Conservation (phyloP, 2,113 vertebrate genomes). For the Shinisaurus crocodilurus region DNA sequence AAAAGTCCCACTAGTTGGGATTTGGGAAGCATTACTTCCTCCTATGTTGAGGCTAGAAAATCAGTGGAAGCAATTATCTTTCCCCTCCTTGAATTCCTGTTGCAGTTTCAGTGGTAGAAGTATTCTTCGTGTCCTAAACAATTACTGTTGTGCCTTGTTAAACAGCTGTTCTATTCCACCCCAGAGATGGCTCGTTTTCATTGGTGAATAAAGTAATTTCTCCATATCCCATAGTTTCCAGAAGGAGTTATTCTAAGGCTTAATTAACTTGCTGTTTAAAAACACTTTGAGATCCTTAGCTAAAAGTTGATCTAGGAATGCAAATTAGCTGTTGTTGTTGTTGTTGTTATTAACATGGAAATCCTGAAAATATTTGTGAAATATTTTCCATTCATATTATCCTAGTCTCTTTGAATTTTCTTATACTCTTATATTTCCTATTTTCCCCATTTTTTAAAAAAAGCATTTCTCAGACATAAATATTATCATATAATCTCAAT, state of each 20-base stretch:
- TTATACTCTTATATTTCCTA: not conserved
- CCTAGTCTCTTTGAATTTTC: not conserved
- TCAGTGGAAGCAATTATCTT: not conserved
- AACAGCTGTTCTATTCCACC: slow-evolving; percentile 24
- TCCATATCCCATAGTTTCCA: not conserved
- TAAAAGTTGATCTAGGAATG: not conserved
- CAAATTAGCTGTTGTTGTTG: not conserved
- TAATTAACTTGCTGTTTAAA: slow-evolving; percentile 15
- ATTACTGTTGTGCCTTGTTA: slow-evolving; percentile 4
- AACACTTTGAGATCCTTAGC: not conserved
- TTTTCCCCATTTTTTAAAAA: not conserved
- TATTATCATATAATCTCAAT: not conserved
- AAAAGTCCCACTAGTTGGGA: not conserved
- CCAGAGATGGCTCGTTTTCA: slow-evolving; percentile 2
- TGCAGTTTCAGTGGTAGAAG: not conserved
- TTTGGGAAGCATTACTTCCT: not conserved
- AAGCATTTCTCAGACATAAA: not conserved
- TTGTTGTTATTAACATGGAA: not conserved
- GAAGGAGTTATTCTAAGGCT: not conserved
- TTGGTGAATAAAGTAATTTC: not conserved
- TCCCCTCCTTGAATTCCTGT: not conserved
- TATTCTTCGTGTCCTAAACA: not conserved
- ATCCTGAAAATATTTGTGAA: not conserved
- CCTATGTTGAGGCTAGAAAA: not conserved
- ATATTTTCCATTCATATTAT: not conserved